Percentiles rank a stretch among this genome's conserved stretches.
These are phyloP conservation scores for Oreochromis spilurus DNA, from an alignment of 2,113 vertebrate genomes.

Conservation along the genomic window DNA sequence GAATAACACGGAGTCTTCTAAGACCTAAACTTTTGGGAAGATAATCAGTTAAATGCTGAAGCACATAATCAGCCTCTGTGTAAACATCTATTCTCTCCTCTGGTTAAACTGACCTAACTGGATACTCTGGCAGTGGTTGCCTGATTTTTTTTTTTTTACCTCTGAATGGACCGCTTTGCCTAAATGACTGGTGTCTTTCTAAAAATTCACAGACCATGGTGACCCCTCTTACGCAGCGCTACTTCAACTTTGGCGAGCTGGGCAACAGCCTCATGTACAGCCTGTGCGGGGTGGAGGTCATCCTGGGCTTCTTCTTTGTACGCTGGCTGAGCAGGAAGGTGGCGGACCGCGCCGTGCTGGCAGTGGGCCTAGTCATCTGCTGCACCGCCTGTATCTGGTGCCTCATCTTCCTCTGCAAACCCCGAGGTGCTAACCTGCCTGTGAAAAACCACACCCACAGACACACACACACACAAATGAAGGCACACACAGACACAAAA, in stretches of 20 bases:
- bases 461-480: background rate
- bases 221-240: constrained; percentile 79
- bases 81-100: background rate
- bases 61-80: background rate
- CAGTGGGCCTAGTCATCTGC: constrained; percentile 75
- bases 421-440: constrained; percentile 67
- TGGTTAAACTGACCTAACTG: background rate
- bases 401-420: constrained; percentile 77
- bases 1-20: constrained; percentile 4
- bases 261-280: constrained; percentile 84
- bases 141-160: background rate
- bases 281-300: constrained; percentile 81
- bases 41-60: background rate
- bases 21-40: background rate
- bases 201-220: constrained; percentile 75
- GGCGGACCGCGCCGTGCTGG: constrained; percentile 74
- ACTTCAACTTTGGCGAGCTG: constrained; percentile 78
- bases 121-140: background rate
- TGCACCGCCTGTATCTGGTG: constrained; percentile 80
- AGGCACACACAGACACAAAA: background rate
- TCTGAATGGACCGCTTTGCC: background rate
- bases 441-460: background rate
- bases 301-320: constrained; percentile 80
- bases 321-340: constrained; percentile 75
- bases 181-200: background rate